These are phyloP conservation scores for Acridotheres tristis DNA, from an alignment of 2,797 vertebrate genomes.

Conservation along the genomic window DNA sequence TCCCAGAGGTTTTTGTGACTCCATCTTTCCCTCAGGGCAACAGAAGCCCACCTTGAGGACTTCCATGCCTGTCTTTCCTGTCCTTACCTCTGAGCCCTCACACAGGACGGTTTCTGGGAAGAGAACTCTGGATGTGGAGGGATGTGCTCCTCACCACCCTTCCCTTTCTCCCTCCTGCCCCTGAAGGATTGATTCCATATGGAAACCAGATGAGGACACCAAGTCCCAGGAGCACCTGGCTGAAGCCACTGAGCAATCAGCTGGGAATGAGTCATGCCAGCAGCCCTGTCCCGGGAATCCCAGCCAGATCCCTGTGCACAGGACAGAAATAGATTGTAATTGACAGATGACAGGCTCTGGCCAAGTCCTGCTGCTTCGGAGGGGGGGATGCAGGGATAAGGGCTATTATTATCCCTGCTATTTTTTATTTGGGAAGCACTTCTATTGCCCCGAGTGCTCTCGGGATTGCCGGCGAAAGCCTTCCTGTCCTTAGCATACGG, in stretches of 20 bases:
- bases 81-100: neutral
- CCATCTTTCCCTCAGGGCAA: neutral
- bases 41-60: neutral
- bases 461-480: neutral
- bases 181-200: neutral
- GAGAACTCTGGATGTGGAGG: neutral
- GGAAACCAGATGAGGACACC: neutral
- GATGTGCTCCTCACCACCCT: neutral
- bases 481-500: neutral
- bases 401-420: constrained; percentile 12
- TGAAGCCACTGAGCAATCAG: constrained; percentile 11
- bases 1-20: neutral
- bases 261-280: constrained; percentile 40
- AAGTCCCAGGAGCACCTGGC: constrained; percentile 46
- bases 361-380: constrained; percentile 1
- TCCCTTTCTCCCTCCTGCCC: neutral
- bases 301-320: constrained; percentile 3
- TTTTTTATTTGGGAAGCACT: neutral
- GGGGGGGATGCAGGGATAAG: neutral
- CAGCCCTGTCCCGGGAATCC: neutral
- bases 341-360: neutral
- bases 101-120: neutral
- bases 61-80: neutral
- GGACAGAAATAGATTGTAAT: constrained; percentile 20
- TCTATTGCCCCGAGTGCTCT: neutral